These are phyloP conservation scores for Eumeta japonica DNA, from an alignment of 1,140 invertebrate genomes.

Conservation along the genomic window DNA sequence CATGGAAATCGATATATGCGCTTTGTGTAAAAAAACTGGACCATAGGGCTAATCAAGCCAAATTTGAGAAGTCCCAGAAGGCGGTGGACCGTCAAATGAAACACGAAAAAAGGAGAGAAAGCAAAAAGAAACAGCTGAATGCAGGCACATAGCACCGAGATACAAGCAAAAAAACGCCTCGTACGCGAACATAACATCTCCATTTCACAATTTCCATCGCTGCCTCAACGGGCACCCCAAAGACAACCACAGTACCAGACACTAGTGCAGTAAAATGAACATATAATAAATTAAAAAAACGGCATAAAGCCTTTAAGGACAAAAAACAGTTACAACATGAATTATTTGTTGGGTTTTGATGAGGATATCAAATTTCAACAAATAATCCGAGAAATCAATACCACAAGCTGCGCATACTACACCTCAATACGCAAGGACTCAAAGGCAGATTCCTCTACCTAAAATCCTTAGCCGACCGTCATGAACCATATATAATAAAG, in stretches of 20 bases:
- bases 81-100: constrained; percentile 1
- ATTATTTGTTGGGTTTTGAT: too few species aligned
- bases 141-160: constrained; percentile 1
- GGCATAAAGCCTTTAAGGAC: background rate
- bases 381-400: constrained; percentile 1
- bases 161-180: background rate
- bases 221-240: background rate
- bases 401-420: constrained; percentile 5
- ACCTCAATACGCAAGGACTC: constrained; percentile 4
- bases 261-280: too few species aligned
- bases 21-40: constrained; percentile 2
- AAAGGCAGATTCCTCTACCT: constrained; percentile 5
- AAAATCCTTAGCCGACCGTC: background rate
- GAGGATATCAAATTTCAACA: constrained; percentile 3
- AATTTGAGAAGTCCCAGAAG: constrained; percentile 5
- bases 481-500: constrained; percentile 4
- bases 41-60: constrained; percentile 3
- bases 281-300: too few species aligned
- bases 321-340: constrained; percentile 3
- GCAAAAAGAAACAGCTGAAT: constrained; percentile 2
- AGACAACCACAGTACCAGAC: too few species aligned
- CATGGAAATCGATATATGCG: constrained; percentile 1
- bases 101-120: constrained; percentile 1
- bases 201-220: background rate
- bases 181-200: constrained; percentile 2